phyloP scores from a whole-genome alignment of 2,888 invertebrate species.

The Erpobdella octoculata region DNA sequence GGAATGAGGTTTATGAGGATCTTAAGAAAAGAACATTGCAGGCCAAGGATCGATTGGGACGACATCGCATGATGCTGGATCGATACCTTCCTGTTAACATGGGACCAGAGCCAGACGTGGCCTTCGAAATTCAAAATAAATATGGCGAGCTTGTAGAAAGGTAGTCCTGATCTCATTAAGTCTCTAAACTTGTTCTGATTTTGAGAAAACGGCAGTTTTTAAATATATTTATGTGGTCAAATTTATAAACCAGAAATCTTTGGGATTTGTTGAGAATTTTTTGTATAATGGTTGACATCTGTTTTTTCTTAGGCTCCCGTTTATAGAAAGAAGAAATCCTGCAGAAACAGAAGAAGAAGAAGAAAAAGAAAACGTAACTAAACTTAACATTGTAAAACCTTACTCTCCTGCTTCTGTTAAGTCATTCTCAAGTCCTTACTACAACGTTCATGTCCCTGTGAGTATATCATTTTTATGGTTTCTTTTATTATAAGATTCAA shows the following conservation, averaged over 20 bases:
- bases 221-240: no score
- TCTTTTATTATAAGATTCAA: no score
- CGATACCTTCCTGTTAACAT: slow-evolving; percentile 37
- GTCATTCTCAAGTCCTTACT: background rate
- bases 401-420: slow-evolving; percentile 16
- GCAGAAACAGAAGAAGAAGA: slow-evolving; percentile 2
- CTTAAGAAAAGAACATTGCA: slow-evolving; percentile 32
- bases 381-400: background rate
- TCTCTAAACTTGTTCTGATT: no score
- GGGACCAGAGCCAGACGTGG: slow-evolving; percentile 35
- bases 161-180: no score
- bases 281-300: background rate
- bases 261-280: background rate
- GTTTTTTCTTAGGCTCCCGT: background rate
- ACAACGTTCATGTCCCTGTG: background rate
- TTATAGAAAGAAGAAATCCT: slow-evolving; percentile 5
- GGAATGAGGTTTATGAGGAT: background rate
- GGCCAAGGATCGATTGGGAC: slow-evolving; percentile 34
- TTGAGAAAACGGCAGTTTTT: no score
- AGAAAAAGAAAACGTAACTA: background rate
- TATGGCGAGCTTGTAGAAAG: slow-evolving; percentile 37
- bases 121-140: slow-evolving; percentile 35
- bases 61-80: slow-evolving; percentile 35
- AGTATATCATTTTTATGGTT: background rate
- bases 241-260: background rate